Conservation (phyloP, 2,797 vertebrate genomes). For the Tragelaphus oryx region DNA sequence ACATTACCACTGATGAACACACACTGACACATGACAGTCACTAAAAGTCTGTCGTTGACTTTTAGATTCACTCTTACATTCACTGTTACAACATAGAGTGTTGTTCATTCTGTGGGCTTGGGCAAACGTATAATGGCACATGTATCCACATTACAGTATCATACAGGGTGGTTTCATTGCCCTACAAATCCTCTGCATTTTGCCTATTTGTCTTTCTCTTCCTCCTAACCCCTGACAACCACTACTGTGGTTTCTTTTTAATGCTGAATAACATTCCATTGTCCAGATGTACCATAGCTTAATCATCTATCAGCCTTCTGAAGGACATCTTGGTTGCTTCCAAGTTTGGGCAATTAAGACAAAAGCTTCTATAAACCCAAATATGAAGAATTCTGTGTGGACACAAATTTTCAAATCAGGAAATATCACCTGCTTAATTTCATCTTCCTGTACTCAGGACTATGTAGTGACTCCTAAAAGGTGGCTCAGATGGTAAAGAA, state of each 20-base stretch:
- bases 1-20: background rate
- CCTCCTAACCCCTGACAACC: background rate
- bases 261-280: background rate
- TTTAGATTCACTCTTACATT: background rate
- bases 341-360: background rate
- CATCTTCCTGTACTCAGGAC: background rate
- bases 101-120: background rate
- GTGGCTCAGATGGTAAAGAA: background rate
- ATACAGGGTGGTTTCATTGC: background rate
- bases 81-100: background rate
- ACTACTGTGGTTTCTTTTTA: background rate
- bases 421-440: background rate
- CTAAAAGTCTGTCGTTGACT: background rate
- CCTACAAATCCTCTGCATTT: background rate
- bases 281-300: background rate
- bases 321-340: background rate
- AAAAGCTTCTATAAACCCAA: background rate
- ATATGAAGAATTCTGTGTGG: background rate
- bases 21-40: background rate
- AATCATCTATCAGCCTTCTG: background rate
- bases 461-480: background rate
- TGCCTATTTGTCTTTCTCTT: background rate
- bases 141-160: background rate
- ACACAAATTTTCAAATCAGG: background rate
- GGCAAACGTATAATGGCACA: background rate